Base-by-base conservation (phyloP, 2,888 invertebrate species). In the Pristionchus exspectatus region DNA sequence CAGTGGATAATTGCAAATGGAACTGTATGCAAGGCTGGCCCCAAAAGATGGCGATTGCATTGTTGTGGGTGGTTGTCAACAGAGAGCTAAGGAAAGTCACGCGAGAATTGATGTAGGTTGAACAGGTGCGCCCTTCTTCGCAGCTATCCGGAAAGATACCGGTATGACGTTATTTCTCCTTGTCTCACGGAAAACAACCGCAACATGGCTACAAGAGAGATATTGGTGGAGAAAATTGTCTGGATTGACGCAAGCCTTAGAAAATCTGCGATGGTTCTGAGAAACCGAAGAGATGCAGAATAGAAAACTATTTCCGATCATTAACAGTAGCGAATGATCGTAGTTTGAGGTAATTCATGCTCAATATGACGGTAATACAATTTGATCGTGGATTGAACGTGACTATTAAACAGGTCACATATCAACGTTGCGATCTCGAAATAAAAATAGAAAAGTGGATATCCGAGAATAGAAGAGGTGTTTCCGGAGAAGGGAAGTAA, bases 311-410 rank as follows among this genome's bases (percentile, higher is more conserved):
- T 56, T 21, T 56, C 21, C 56, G 14, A 56, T 56, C 56, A 5
- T 50, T 50, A 50, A 9, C 18, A 21, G 56, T 56, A 18, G 56
- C 21, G 63, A n/a, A n/a, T n/a, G n/a, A 63, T 63, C 63, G 63
- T 63, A 63, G 63, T 63, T 7, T 63, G 63, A 63, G 63, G 5
- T 63, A 63, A 63, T 63, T n/a, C 63, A 24, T 5, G 24, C 9
- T 63, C 63, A 63, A n/a, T 63, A 63, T 63, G 63, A 63, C 1
- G 4, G 2, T 63, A n/a, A 63, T 63, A 63, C 63, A 63, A 63
- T n/a, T 63, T 63, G 63, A 63, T 63, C 63, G 63, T 7, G n/a
- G 69, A 69, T 69, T 27, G 18, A 69, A 69, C 69, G 69, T 69
- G 69, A 14, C 30, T 2, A 33, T 16, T 33, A 33, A 69, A 30